Base-by-base conservation (phyloP, 2,888 invertebrate genomes). In the Oeneis ivallda region DNA sequence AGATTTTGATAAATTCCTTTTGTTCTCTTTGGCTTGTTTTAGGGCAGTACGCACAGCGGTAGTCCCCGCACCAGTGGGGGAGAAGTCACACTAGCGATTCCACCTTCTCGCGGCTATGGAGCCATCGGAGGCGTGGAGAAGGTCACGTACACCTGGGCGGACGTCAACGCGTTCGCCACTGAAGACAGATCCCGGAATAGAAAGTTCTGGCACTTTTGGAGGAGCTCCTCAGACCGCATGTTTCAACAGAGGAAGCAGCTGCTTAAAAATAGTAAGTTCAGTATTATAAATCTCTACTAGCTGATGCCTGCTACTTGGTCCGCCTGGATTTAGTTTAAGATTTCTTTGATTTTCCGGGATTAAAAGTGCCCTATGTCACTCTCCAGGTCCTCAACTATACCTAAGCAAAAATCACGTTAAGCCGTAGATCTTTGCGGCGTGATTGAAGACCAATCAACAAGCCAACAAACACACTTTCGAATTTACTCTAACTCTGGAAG, bases 121-220 rank as follows among this genome's bases (percentile, higher is more conserved):
- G 79, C 89, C 41, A 88, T 91, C 61, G 86, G 87, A 0, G 86
- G 84, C 1, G 72, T 79, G 2, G 91, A 92, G 74, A 89, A 89
- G 72, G 93, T 96, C 67, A 94, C 95, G 0, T 96, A 96, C 85
- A 94, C 95, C 5, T 96, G 96, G 96, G 94, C 94, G 57, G 95
- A 95, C 70, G 89, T 97, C 71, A 96, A 96, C 81, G 96, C 96
- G 0, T 96, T 95, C 76, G 93, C 94, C 10, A 93, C 93, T 11
- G 93, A 93, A 66, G 93, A 93, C 70, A 86, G 90, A 63, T 82
- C 78, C 72, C 89, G 86, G 74, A 89, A 80, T 71, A 83, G 75
- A 77, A 85, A 79, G 62, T 86, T 79, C 79, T 92, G 83, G 93
- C 92, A 86, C 80, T 92, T 79, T 76, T 93, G 77, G 92, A 92